Conservation (phyloP, 2,888 invertebrate genomes). For the Epirrhoe tristata region DNA sequence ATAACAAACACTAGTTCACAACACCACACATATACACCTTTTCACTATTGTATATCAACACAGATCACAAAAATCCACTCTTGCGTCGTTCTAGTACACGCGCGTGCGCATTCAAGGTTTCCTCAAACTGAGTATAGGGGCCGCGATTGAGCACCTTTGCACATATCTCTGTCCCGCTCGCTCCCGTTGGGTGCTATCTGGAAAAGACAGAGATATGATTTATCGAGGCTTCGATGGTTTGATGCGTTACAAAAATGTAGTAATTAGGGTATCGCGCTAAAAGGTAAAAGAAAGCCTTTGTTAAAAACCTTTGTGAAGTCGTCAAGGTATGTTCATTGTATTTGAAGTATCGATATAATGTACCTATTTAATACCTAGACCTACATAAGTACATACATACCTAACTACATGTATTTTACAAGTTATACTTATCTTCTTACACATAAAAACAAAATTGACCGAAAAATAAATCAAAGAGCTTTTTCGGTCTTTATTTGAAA, state of each 20-base stretch:
- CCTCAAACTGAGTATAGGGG: slow-evolving; percentile 37
- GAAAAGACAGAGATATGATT: slow-evolving; percentile 52
- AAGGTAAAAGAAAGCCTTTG: slow-evolving; percentile 4
- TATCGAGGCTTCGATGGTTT: slow-evolving; percentile 47
- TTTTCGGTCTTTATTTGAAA: too few species aligned
- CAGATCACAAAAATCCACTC: slow-evolving; percentile 11
- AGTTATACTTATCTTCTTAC: too few species aligned
- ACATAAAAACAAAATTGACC: too few species aligned
- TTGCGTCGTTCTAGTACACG: slow-evolving; percentile 17
- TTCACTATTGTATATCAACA: slow-evolving; percentile 15
- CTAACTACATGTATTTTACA: too few species aligned
- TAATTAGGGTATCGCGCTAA: slow-evolving; percentile 24
- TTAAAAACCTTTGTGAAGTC: background rate
- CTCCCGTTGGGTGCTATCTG: slow-evolving; percentile 41
- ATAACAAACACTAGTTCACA: background rate
- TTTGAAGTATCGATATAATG: too few species aligned
- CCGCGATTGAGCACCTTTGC: slow-evolving; percentile 43
- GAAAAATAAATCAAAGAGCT: too few species aligned
- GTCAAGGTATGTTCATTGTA: too few species aligned
- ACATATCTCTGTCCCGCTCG: slow-evolving; percentile 40
- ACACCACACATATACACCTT: slow-evolving; percentile 17
- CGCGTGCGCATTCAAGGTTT: slow-evolving; percentile 48
- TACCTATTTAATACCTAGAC: too few species aligned
- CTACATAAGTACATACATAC: too few species aligned
- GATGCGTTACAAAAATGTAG: slow-evolving; percentile 48